Percentiles rank a stretch among this genome's conserved stretches.
phyloP scores from a whole-genome alignment of 2,888 invertebrate species.

The Aphidoletes aphidimyza region DNA sequence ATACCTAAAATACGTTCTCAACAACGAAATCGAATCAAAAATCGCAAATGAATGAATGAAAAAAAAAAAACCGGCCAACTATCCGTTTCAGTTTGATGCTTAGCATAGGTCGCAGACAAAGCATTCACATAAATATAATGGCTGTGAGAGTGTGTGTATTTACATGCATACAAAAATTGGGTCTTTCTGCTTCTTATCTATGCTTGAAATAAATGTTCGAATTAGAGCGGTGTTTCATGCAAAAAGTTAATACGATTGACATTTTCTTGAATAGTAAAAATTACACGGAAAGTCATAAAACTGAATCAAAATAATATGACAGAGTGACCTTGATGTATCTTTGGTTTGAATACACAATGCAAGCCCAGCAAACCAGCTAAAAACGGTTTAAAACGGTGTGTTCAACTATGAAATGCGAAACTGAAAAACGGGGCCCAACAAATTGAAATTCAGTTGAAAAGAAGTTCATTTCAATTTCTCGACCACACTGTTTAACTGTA shows the following conservation, averaged over 20 bases:
- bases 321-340: conserved; percentile 33
- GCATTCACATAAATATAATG: too few relatives aligned
- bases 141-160: too few relatives aligned
- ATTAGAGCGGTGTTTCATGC: neutral
- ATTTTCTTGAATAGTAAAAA: neutral
- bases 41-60: neutral
- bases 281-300: neutral
- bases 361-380: neutral
- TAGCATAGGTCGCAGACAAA: too few relatives aligned
- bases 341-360: neutral
- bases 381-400: neutral
- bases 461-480: too few relatives aligned
- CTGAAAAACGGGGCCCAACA: too few relatives aligned
- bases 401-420: too few relatives aligned
- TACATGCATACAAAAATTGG: too few relatives aligned
- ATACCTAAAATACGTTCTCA: neutral
- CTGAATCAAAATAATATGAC: neutral
- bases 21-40: neutral
- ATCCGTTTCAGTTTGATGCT: too few relatives aligned
- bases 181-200: neutral
- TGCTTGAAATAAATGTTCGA: neutral
- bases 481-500: too few relatives aligned
- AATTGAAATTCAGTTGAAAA: too few relatives aligned
- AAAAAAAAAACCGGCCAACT: neutral
- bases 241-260: conserved; percentile 13